These are phyloP conservation scores for Metalampra italica DNA, from an alignment of 2,888 invertebrate species.

Conservation along the genomic window DNA sequence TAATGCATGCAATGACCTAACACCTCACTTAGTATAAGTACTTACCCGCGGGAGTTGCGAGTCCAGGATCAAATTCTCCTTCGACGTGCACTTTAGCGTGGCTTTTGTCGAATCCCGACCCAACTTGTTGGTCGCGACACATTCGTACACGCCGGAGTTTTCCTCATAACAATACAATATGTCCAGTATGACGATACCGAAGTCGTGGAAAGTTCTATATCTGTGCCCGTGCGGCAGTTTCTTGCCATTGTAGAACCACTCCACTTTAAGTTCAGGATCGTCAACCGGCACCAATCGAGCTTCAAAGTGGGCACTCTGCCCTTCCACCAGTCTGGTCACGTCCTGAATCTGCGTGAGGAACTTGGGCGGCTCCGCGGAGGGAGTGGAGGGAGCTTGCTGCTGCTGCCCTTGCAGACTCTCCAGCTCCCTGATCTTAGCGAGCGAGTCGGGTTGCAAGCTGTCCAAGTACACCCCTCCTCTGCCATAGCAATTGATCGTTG, in stretches of 20 bases:
- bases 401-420: conserved; percentile 86
- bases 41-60: conserved; percentile 93
- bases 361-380: conserved; percentile 90
- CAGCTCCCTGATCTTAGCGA: conserved; percentile 91
- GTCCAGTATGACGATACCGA: conserved; percentile 97
- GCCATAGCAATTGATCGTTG: conserved; percentile 90
- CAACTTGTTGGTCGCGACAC: conserved; percentile 93
- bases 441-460: conserved; percentile 92
- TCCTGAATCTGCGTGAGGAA: conserved; percentile 93
- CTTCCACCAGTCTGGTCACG: conserved; percentile 92
- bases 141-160: conserved; percentile 96
- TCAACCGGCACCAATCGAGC: conserved; percentile 95
- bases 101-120: conserved; percentile 93
- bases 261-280: conserved; percentile 95
- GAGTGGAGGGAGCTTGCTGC: conserved; percentile 80
- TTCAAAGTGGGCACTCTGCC: conserved; percentile 96
- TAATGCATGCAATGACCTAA: too few relatives aligned
- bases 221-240: conserved; percentile 96
- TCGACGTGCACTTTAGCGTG: conserved; percentile 90
- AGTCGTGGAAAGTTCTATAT: conserved; percentile 98
- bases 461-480: conserved; percentile 92
- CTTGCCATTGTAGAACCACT: conserved; percentile 96
- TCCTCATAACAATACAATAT: conserved; percentile 97
- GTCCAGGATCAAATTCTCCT: conserved; percentile 93
- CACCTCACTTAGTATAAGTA: conserved; percentile 12